Base-by-base conservation (phyloP, 1,140 invertebrate species). In the Scylla paramamosain region DNA sequence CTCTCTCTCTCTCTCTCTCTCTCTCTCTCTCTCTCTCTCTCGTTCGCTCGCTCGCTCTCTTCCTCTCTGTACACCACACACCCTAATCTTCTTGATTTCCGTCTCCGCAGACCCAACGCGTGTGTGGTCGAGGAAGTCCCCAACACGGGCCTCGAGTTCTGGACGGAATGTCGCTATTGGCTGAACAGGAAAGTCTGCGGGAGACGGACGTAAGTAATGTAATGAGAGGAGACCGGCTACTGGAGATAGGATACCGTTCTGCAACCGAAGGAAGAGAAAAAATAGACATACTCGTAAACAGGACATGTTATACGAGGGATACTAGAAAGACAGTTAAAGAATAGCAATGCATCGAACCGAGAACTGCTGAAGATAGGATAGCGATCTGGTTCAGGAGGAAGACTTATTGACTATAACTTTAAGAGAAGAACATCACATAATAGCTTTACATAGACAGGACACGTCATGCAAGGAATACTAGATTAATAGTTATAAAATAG, bases 121-220 rank as follows among this genome's bases (percentile, higher is more conserved):
- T 97, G 97, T 94, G 97, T 97, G 4, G 97, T 97, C 14, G 97
- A 97, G 95, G 97, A 97, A 96, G 96, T 97, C 46, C 97, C 97
- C 0, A 97, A 97, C 0, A 97, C 96, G 4, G 96, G 96, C 87
- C 96, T 96, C 67, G 97, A 97, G 82, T 97, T 97, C 88, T 97
- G 97, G 96, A 97, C 97, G 2, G 97, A 97, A 95, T 97, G 97
- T 96, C 97, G 97, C 91, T 97, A 97, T 88, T 97, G 97, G 97
- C 96, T 96, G 84, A 96, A 96, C 12, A 96, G 97, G 77, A 96
- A 97, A 96, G 97, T 97, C 29, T 97, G 97, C 92, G 97, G 97
- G 52, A 96, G 96, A 77, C 97, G 97, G 96, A 97, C 97, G 97
- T 97, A 96, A 97, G 97, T 96, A 77, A 3, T 59, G 52, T 8